Conservation (phyloP, 2,797 vertebrate genomes). For the Hoplostethus mediterraneus region DNA sequence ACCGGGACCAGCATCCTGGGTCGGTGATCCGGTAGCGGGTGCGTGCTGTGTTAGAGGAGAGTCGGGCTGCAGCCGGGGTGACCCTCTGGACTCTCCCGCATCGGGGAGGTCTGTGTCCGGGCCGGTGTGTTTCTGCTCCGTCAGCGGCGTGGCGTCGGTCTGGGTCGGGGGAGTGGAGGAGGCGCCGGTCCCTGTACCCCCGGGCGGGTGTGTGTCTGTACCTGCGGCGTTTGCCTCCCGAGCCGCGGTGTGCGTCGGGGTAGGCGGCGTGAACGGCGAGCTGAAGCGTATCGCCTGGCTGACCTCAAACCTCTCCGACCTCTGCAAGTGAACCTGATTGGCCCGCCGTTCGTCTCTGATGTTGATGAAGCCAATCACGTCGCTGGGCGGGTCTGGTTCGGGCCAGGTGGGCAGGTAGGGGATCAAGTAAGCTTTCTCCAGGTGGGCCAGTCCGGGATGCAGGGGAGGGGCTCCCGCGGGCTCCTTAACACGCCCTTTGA, state of each 20-base stretch:
- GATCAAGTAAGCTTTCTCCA: constrained; percentile 94
- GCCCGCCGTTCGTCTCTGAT: constrained; percentile 93
- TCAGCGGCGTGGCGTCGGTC: constrained; percentile 18
- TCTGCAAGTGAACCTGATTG: constrained; percentile 93
- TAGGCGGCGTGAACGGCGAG: constrained; percentile 72
- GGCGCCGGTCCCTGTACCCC: background rate
- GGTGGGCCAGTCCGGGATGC: constrained; percentile 90
- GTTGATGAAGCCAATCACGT: constrained; percentile 97
- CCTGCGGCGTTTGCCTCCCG: background rate
- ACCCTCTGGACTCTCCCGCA: constrained; percentile 31
- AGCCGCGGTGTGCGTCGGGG: constrained; percentile 14
- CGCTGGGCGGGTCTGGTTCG: constrained; percentile 94
- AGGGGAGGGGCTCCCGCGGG: constrained; percentile 69
- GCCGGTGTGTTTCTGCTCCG: constrained; percentile 8
- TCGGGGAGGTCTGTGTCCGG: constrained; percentile 39
- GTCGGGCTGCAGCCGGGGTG: constrained; percentile 25
- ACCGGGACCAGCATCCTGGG: constrained; percentile 27
- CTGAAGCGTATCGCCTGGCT: constrained; percentile 91
- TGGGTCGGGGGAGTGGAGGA: constrained; percentile 15
- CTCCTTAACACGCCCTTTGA: constrained; percentile 61
- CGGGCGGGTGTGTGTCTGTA: constrained; percentile 13
- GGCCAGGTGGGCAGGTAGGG: constrained; percentile 95
- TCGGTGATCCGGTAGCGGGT: constrained; percentile 15
- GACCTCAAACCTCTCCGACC: constrained; percentile 89
- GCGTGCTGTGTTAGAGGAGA: constrained; percentile 35